Percentiles rank a stretch among this genome's conserved stretches.
phyloP scores from a whole-genome alignment of 2,797 vertebrate species.

The Poecile montanus region DNA sequence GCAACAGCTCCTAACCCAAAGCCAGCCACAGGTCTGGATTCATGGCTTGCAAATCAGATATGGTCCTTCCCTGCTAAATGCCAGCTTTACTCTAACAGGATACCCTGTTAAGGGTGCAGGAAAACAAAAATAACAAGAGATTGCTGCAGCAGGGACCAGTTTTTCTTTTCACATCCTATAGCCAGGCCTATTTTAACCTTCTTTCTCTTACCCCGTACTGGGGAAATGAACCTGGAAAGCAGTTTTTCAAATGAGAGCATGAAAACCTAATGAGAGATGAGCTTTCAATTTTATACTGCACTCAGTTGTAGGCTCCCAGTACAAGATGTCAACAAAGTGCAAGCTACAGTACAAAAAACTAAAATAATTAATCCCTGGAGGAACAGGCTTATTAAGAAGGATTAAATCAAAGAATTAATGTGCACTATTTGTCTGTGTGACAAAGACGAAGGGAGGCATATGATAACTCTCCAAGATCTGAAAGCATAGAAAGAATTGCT shows the following conservation, averaged over 20 bases:
- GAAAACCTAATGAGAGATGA: slow-evolving; percentile 56
- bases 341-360: slow-evolving; percentile 60
- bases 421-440: slow-evolving; percentile 41
- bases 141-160: background rate
- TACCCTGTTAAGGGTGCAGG: background rate
- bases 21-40: background rate
- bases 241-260: slow-evolving; percentile 11
- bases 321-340: slow-evolving; percentile 71
- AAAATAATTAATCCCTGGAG: slow-evolving; percentile 72
- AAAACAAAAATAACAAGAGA: background rate
- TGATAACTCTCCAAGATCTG: slow-evolving; percentile 29
- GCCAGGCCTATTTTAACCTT: background rate
- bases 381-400: slow-evolving; percentile 66
- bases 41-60: background rate
- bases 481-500: slow-evolving; percentile 3
- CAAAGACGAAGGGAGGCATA: slow-evolving; percentile 51
- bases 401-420: slow-evolving; percentile 71
- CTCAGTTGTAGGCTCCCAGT: slow-evolving; percentile 19
- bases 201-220: background rate
- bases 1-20: background rate
- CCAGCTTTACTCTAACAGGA: background rate
- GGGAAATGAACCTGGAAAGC: background rate
- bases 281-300: slow-evolving; percentile 40
- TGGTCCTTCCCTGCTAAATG: background rate
- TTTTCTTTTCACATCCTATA: background rate